A percentile compares a stretch with the other conserved stretches of the same genome.
Conservation (phyloP, 2,888 invertebrate genomes). For the Amiota communis region DNA sequence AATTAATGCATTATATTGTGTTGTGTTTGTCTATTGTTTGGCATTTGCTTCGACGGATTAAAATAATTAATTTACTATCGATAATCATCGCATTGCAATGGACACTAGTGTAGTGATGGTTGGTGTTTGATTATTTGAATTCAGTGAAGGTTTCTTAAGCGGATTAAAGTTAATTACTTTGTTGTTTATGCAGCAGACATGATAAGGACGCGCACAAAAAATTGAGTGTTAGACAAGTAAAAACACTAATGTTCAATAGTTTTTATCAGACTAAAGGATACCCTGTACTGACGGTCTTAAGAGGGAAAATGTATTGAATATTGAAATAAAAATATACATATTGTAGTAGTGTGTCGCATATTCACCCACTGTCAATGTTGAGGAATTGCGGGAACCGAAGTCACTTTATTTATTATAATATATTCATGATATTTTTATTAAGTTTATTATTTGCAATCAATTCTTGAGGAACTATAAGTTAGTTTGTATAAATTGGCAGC, state of each 20-base stretch:
- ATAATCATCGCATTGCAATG: slow-evolving; percentile 33
- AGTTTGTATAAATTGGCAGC: too few relatives aligned
- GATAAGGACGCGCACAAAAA: neutral
- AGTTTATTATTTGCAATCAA: too few relatives aligned
- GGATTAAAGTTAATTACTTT: slow-evolving; percentile 28
- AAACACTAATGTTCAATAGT: neutral
- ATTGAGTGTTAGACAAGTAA: neutral
- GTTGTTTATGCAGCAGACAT: neutral
- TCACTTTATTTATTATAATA: too few relatives aligned
- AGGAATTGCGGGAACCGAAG: too few relatives aligned
- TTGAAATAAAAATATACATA: too few relatives aligned
- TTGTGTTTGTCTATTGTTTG: slow-evolving; percentile 1
- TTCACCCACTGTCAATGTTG: too few relatives aligned
- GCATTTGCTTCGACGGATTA: slow-evolving; percentile 44
- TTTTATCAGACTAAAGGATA: too few relatives aligned
- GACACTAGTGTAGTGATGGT: neutral
- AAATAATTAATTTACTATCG: slow-evolving; percentile 60
- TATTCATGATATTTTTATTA: too few relatives aligned
- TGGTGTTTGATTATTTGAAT: slow-evolving; percentile 32
- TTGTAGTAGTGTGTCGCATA: too few relatives aligned
- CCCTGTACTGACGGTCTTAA: too few relatives aligned
- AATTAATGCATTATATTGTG: slow-evolving; percentile 35
- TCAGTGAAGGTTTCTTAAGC: slow-evolving; percentile 38
- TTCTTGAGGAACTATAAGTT: too few relatives aligned
- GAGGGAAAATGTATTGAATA: too few relatives aligned